Evolutionary conservation across 2,888 invertebrate species (phyloP).

Genomic region (Priocnemis perturbator): DNA sequence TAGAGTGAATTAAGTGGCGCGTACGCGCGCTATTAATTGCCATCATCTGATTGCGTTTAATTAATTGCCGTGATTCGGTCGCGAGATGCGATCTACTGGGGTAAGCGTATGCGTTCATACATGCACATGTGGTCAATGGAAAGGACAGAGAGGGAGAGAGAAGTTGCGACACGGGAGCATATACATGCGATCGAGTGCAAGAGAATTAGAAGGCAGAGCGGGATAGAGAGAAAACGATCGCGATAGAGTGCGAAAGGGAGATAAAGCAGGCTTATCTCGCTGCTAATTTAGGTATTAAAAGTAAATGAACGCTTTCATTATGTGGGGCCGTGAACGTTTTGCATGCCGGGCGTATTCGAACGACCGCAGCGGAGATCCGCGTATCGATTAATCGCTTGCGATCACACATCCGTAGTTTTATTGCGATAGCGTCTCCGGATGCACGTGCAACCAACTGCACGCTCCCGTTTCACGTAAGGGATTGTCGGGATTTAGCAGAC

Average conservation of each 20-base stretch:
- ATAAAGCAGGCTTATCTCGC: constrained; percentile 19
- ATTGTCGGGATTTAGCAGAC: constrained; percentile 47
- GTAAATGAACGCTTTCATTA: constrained; percentile 27
- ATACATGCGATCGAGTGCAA: background rate
- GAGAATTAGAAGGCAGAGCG: background rate
- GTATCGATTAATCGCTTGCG: constrained; percentile 40
- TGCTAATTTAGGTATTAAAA: constrained; percentile 29
- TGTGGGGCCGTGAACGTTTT: constrained; percentile 4
- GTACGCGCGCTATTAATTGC: constrained; percentile 43
- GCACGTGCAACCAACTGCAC: constrained; percentile 29
- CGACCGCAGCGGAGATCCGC: background rate
- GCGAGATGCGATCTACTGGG: constrained; percentile 31
- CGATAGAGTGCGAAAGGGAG: no score
- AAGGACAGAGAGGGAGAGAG: background rate
- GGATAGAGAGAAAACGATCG: background rate
- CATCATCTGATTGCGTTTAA: constrained; percentile 44
- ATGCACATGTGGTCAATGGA: background rate
- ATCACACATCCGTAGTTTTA: constrained; percentile 40
- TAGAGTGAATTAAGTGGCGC: constrained; percentile 46
- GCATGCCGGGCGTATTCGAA: constrained; percentile 4
- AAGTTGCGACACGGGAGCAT: background rate
- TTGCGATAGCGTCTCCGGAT: constrained; percentile 20
- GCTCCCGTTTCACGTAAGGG: constrained; percentile 42
- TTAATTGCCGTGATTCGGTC: constrained; percentile 39
- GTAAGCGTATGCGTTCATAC: background rate